Evolutionary conservation across 1,140 invertebrate species (phyloP), one percentile per base, ranked within the genome.

Genomic region (Scylla paramamosain): DNA sequence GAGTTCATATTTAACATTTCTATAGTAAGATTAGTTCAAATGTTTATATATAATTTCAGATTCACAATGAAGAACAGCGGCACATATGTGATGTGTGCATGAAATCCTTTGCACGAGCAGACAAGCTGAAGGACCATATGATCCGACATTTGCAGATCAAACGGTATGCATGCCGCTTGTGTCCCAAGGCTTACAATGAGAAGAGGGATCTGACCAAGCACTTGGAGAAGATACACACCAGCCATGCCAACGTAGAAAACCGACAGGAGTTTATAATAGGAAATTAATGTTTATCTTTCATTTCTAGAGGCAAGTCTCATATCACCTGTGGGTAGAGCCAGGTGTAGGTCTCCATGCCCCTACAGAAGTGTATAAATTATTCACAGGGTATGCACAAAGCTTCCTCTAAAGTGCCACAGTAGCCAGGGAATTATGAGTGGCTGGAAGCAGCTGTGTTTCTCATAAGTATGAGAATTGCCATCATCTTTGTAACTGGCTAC

Each of bases 81-180:
- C 94, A 95, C 28, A 92, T 87, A 3, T 95, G 94, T 45, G 92
- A 92, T n/a, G 82, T 92, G 10, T 95, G 94, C 45, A 91, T 67
- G 28, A 95, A 95, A 39, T 87, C 94, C 29, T 95, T 95, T 92
- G 82, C 83, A 28, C 90, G 94, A 29, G 83, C 89, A 46, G 94
- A 95, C 86, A 95, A 95, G 83, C 46, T 95, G n/a, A 95, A 95
- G 82, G 94, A 95, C 52, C 94, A 95, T 83, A 95, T 92, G 90
- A 95, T 95, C 29, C 89, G 94, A 25, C 94, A 95, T 48, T 77
- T 91, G 45, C 94, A 95, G 29, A 92, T 95, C 14, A 95, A 95
- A 32, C 90, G 94, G 16, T 95, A 92, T 92, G 94, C 90, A 8
- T 95, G 94, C 67, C 94, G 94, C 6, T 28, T 95, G 25, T 95